A percentile compares a stretch with the other conserved stretches of the same genome.
Conservation (phyloP, 1,140 invertebrate genomes). For the Notospermus geniculatus region DNA sequence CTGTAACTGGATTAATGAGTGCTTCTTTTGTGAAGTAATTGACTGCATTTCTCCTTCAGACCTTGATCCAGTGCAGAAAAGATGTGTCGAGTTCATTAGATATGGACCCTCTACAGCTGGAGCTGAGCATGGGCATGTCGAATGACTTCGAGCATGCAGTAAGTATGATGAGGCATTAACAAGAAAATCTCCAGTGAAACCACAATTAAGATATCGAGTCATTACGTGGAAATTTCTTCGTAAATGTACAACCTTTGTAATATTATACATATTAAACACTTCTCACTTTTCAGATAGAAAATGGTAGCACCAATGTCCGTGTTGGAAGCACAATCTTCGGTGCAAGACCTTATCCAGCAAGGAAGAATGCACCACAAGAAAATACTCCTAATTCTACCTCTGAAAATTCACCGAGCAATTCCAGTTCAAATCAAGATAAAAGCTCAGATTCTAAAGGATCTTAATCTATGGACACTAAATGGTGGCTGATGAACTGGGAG, state of each 20-base stretch:
- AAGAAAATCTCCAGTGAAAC: too few relatives aligned
- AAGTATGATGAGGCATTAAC: conserved; percentile 58
- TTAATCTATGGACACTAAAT: too few relatives aligned
- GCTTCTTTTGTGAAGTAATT: neutral
- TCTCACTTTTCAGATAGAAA: conserved; percentile 73
- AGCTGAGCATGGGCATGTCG: conserved; percentile 99
- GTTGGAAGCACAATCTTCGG: conserved; percentile 94
- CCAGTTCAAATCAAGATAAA: too few relatives aligned
- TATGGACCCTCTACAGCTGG: conserved; percentile 66
- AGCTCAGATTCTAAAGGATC: too few relatives aligned
- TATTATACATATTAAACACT: neutral
- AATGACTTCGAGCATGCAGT: conserved; percentile 93
- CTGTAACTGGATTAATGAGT: neutral
- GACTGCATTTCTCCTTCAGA: conserved; percentile 47
- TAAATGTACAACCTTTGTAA: neutral
- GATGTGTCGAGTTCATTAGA: conserved; percentile 70
- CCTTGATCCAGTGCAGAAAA: conserved; percentile 69
- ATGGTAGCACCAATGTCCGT: conserved; percentile 91
- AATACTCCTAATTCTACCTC: conserved; percentile 2
- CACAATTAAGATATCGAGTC: too few relatives aligned
- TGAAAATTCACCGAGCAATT: too few relatives aligned
- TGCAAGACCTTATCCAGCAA: conserved; percentile 57
- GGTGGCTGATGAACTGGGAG: too few relatives aligned
- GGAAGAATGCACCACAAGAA: conserved; percentile 1
- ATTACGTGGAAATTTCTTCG: neutral